Conservation (phyloP, 2,888 invertebrate genomes). For the Polyploca ridens region DNA sequence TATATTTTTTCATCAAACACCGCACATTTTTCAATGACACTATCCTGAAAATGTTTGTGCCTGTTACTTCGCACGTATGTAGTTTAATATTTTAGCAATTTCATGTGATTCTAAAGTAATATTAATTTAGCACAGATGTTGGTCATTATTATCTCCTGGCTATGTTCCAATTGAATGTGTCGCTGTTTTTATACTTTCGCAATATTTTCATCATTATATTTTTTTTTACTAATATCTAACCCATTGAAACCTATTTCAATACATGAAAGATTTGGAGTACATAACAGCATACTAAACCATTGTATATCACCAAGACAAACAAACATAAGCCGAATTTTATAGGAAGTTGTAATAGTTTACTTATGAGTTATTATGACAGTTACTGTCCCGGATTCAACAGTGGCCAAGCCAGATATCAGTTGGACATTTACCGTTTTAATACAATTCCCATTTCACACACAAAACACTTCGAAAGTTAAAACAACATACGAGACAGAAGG, state of each 20-base stretch:
- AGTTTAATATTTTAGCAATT: neutral
- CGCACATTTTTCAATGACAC: neutral
- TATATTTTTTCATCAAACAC: neutral
- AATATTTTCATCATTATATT: neutral
- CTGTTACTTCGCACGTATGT: neutral
- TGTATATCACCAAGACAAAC: neutral
- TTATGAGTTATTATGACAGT: neutral
- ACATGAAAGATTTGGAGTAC: neutral
- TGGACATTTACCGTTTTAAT: constrained; percentile 13
- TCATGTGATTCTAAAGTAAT: neutral
- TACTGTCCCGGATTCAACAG: neutral
- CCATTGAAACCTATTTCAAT: too few species aligned
- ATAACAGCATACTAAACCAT: neutral
- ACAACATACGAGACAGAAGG: neutral
- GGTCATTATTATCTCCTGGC: constrained; percentile 4
- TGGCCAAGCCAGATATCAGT: constrained; percentile 6
- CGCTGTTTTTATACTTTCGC: neutral
- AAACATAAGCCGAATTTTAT: neutral
- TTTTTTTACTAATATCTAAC: neutral
- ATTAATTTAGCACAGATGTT: neutral
- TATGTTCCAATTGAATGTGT: neutral
- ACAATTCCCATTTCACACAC: constrained; percentile 4
- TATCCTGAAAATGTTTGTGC: neutral
- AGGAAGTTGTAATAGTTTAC: neutral
- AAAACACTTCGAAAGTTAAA: constrained; percentile 8